Percentiles rank a stretch among this genome's conserved stretches.
phyloP scores from a whole-genome alignment of 2,888 invertebrate species.

The Pseudolycoriella hygida region DNA sequence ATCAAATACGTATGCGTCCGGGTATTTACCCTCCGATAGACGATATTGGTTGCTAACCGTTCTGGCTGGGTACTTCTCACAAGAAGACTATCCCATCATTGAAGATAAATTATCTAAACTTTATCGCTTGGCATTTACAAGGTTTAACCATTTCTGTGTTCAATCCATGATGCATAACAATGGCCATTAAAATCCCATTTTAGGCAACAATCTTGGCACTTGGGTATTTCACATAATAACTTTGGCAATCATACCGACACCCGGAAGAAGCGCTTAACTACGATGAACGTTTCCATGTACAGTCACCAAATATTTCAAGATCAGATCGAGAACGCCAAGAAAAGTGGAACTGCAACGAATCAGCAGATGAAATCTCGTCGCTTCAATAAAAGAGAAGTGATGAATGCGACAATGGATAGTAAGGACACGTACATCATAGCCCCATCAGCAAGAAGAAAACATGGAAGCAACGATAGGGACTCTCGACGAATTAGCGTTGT shows the following conservation, averaged over 20 bases:
- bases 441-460: background rate
- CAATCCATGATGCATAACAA: background rate
- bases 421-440: background rate
- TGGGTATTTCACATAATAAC: slow-evolving; percentile 46
- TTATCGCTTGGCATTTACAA: slow-evolving; percentile 64
- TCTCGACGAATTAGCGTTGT: slow-evolving; percentile 3
- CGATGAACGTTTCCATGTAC: background rate
- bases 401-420: background rate
- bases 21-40: slow-evolving; percentile 34
- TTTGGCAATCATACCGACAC: slow-evolving; percentile 10
- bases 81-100: slow-evolving; percentile 41
- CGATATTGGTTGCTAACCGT: slow-evolving; percentile 72
- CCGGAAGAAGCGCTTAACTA: background rate
- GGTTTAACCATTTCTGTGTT: no score
- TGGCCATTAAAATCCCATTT: slow-evolving; percentile 8
- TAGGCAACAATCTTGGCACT: slow-evolving; percentile 65
- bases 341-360: background rate
- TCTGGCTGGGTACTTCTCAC: slow-evolving; percentile 35
- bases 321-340: background rate
- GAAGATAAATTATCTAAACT: slow-evolving; percentile 57
- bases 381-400: background rate
- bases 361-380: background rate
- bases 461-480: background rate
- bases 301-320: background rate
- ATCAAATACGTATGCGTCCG: slow-evolving; percentile 19